These are phyloP conservation scores for Mya arenaria DNA, from an alignment of 1,140 invertebrate species.

Conservation along the genomic window DNA sequence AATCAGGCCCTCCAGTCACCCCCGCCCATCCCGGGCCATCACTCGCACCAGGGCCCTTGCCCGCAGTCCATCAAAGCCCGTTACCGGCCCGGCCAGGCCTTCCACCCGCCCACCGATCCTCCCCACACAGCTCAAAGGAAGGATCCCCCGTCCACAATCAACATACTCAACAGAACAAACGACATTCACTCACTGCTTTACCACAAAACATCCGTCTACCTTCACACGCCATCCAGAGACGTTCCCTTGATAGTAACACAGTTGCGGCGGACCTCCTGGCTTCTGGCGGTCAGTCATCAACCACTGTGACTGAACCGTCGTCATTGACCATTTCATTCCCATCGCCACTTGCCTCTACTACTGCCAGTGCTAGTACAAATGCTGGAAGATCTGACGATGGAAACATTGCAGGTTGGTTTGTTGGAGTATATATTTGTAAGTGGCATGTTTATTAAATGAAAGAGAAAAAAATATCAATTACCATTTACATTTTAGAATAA, in stretches of 20 bases:
- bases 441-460: too few species aligned
- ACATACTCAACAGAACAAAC: slow-evolving; percentile 37
- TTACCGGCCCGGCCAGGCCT: neutral
- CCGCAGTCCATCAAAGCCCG: neutral
- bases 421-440: too few species aligned
- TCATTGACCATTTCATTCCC: neutral
- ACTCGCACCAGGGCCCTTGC: neutral
- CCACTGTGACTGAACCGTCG: neutral
- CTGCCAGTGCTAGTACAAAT: neutral
- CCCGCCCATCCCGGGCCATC: slow-evolving; percentile 26
- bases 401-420: too few species aligned
- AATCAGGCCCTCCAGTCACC: slow-evolving; percentile 32
- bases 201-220: slow-evolving; percentile 60
- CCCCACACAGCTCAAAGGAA: neutral
- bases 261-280: slow-evolving; percentile 21
- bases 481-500: too few species aligned
- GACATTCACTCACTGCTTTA: slow-evolving; percentile 58
- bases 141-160: neutral
- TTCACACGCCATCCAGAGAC: slow-evolving; percentile 61
- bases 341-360: neutral
- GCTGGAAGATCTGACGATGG: neutral
- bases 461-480: too few species aligned
- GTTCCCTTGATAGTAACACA: slow-evolving; percentile 66
- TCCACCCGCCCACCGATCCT: neutral
- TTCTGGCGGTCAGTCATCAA: slow-evolving; percentile 7